These are phyloP conservation scores for Lineus longissimus DNA, from an alignment of 1,140 invertebrate genomes.

Conservation along the genomic window DNA sequence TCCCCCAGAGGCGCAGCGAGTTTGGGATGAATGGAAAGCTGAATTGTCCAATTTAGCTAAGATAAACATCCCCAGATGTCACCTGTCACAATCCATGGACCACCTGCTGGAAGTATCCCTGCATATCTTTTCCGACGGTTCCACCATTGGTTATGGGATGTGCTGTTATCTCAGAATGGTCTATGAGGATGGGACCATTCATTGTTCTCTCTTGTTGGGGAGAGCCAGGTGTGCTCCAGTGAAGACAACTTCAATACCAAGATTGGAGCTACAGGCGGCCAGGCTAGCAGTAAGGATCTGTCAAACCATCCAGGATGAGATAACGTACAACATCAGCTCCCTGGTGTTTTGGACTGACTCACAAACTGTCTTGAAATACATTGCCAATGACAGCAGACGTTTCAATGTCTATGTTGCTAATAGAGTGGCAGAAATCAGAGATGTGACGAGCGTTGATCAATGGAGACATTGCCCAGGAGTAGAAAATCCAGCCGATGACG, in stretches of 20 bases:
- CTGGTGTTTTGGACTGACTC: conserved; percentile 12
- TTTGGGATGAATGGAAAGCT: conserved; percentile 8
- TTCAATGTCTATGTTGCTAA: conserved; percentile 7
- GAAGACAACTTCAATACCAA: conserved; percentile 5
- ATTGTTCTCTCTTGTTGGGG: conserved; percentile 5
- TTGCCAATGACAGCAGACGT: conserved; percentile 1
- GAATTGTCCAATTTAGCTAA: conserved; percentile 7
- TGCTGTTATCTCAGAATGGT: too few relatives aligned
- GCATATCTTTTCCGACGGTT: conserved; percentile 8
- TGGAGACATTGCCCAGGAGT: not conserved
- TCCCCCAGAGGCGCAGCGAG: not conserved
- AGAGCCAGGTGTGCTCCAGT: conserved; percentile 14
- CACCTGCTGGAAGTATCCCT: not conserved
- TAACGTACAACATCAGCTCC: not conserved
- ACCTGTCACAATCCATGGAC: conserved; percentile 3
- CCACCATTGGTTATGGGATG: conserved; percentile 9
- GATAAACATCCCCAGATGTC: conserved; percentile 4
- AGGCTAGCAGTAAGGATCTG: not conserved
- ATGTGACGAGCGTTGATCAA: not conserved
- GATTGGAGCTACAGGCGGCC: conserved; percentile 14
- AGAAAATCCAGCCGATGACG: not conserved
- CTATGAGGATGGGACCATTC: not conserved
- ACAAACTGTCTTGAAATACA: conserved; percentile 11
- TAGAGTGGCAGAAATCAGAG: conserved; percentile 3
- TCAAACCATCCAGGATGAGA: not conserved